A percentile compares a stretch with the other conserved stretches of the same genome.
phyloP scores from a whole-genome alignment of 2,113 vertebrate species.

The Orientallactaga bullata region DNA sequence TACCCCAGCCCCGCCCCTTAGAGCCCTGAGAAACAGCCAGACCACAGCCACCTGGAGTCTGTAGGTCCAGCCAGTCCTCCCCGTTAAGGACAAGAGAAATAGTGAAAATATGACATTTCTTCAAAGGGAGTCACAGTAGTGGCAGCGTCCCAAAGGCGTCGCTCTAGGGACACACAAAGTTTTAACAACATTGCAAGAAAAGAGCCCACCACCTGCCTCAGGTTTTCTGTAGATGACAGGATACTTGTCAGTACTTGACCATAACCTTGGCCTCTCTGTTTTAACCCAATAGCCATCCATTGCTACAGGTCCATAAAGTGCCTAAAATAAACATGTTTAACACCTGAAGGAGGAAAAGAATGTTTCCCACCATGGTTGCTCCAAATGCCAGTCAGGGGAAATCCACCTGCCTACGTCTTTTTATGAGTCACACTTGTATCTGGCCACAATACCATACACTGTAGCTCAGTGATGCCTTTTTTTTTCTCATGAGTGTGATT shows the following conservation, averaged over 20 bases:
- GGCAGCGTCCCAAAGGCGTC: background rate
- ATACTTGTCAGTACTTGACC: background rate
- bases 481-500: background rate
- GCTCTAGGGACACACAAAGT: accelerated
- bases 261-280: background rate
- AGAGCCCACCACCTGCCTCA: background rate
- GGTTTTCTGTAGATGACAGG: background rate
- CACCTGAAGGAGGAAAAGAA: slow-evolving; percentile 36
- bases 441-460: background rate
- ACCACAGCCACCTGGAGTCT: background rate
- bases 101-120: background rate
- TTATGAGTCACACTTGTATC: background rate
- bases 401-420: background rate
- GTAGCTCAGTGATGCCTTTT: background rate
- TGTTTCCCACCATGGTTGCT: background rate
- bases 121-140: background rate
- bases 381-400: background rate
- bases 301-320: slow-evolving; percentile 55
- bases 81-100: background rate
- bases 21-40: background rate
- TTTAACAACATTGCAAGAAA: background rate
- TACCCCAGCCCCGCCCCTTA: too few relatives aligned
- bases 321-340: slow-evolving; percentile 68
- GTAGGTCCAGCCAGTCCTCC: background rate
- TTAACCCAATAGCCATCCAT: background rate